Base-by-base conservation (phyloP, 2,113 vertebrate species). In the Electrona antarctica region DNA sequence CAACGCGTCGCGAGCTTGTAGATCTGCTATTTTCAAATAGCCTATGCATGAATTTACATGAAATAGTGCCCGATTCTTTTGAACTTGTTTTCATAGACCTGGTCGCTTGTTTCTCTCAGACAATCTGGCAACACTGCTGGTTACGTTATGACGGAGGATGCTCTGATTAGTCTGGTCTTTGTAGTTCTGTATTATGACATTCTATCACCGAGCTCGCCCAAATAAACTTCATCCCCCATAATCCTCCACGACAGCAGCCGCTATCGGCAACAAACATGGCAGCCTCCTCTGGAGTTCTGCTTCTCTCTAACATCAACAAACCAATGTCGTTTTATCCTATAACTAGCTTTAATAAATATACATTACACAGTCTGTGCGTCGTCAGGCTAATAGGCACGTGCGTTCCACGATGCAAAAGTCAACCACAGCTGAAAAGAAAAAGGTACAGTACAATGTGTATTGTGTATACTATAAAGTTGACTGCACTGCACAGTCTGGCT, bases 211-310 rank as follows among this genome's bases (percentile, higher is more conserved):
- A 0, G 3, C 15, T 50, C 29, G 54, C 9, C 49, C 64, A 7
- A 7, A 69, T 62, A 41, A 66, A 92, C 91, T 93, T 89, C 92
- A 93, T 3, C 10, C 82, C 85, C 91, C 89, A 10, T 41, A 3
- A 21, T 21, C 2, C 4, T 41, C 5, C 33, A 6, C 33, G 33
- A 6, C 1, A 3, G 10, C 0, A 1, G 3, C 0, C 0, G 0
- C 0, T 8, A 28, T 8, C 33, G 28, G 10, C 57, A 85, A 70
- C 62, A 94, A 85, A 70, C 62, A 94, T 94, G 93, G 92, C 93
- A 1, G 86, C 87, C 33, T 81, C 84, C 74, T 52, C 67, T 61
- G 71, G 28, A 64, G 60, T 55, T 77, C 76, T 41, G 33, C 41
- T 91, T 14, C 69, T 89, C 3, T 67, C 46, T 7, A 83, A 73